A percentile compares a stretch with the other conserved stretches of the same genome.
These are phyloP conservation scores for Chrysodeixis includens DNA, from an alignment of 2,888 invertebrate genomes.

Conservation along the genomic window DNA sequence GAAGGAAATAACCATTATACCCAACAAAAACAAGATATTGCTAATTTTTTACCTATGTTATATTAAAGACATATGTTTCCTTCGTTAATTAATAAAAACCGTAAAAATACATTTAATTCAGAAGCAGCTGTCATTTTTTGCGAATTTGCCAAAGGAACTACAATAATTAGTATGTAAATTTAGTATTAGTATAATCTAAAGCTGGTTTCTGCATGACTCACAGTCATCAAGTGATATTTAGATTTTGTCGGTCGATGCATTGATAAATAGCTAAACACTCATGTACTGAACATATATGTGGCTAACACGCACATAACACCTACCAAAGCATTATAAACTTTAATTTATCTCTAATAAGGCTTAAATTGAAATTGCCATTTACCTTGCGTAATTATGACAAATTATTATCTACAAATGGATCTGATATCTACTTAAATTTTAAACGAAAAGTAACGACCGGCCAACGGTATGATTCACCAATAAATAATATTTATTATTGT, in stretches of 20 bases:
- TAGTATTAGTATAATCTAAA: conserved; percentile 29
- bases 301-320: conserved; percentile 25
- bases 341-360: conserved; percentile 1
- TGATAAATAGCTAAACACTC: conserved; percentile 50
- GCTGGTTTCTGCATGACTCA: conserved; percentile 54
- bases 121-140: conserved; percentile 60
- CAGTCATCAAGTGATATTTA: conserved; percentile 52
- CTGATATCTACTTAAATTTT: conserved; percentile 30
- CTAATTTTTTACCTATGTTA: conserved; percentile 8
- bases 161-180: conserved; percentile 54
- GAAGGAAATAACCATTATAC: not conserved
- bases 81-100: conserved; percentile 24
- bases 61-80: conserved; percentile 39
- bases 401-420: conserved; percentile 40
- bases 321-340: conserved; percentile 20
- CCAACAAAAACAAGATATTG: not conserved
- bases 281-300: conserved; percentile 33
- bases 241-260: conserved; percentile 56
- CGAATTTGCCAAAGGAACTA: conserved; percentile 44
- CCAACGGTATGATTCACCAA: conserved; percentile 43
- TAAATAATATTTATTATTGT: not conserved
- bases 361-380: conserved; percentile 9
- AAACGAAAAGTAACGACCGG: conserved; percentile 34
- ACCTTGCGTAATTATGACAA: conserved; percentile 29
- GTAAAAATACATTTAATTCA: conserved; percentile 56